Conservation (phyloP, 2,888 invertebrate genomes). For the Priocnemis perturbator region DNA sequence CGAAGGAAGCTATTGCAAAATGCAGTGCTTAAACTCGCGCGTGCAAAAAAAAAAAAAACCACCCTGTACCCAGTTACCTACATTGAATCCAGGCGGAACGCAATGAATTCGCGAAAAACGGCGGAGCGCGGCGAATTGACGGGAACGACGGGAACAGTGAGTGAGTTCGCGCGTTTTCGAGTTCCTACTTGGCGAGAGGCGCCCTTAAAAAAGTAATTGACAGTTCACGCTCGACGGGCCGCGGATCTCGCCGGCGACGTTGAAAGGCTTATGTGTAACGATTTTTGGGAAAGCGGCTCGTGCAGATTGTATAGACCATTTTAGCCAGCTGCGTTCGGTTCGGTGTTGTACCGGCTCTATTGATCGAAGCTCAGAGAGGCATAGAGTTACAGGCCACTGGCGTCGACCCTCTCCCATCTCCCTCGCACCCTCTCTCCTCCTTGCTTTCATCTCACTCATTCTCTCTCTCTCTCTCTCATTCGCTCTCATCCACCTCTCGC, state of each 20-base stretch:
- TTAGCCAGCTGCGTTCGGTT: slow-evolving; percentile 66
- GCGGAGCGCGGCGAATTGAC: too few relatives aligned
- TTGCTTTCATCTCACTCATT: slow-evolving; percentile 6
- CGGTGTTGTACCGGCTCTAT: slow-evolving; percentile 70
- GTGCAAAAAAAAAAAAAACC: too few relatives aligned
- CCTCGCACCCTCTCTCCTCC: slow-evolving; percentile 40
- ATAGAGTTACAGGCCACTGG: slow-evolving; percentile 73
- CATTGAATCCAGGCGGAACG: too few relatives aligned
- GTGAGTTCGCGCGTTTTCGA: too few relatives aligned
- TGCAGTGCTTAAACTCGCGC: too few relatives aligned
- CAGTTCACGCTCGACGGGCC: too few relatives aligned
- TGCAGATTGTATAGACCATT: slow-evolving; percentile 59
- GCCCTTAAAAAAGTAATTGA: too few relatives aligned
- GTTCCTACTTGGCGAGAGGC: too few relatives aligned
- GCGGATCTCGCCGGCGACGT: not conserved
- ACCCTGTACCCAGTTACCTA: too few relatives aligned
- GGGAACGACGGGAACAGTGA: too few relatives aligned
- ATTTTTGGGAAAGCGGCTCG: slow-evolving; percentile 55
- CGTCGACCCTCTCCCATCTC: slow-evolving; percentile 60
- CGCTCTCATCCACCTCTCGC: slow-evolving; percentile 16
- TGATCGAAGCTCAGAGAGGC: slow-evolving; percentile 71
- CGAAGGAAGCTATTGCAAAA: too few relatives aligned
- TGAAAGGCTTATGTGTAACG: slow-evolving; percentile 4
- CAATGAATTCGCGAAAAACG: too few relatives aligned
- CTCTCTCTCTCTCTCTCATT: slow-evolving; percentile 18